Evolutionary conservation across 37 sponge, comb jelly and placozoan species (phyloP).

Genomic region (Bolinopsis microptera): DNA sequence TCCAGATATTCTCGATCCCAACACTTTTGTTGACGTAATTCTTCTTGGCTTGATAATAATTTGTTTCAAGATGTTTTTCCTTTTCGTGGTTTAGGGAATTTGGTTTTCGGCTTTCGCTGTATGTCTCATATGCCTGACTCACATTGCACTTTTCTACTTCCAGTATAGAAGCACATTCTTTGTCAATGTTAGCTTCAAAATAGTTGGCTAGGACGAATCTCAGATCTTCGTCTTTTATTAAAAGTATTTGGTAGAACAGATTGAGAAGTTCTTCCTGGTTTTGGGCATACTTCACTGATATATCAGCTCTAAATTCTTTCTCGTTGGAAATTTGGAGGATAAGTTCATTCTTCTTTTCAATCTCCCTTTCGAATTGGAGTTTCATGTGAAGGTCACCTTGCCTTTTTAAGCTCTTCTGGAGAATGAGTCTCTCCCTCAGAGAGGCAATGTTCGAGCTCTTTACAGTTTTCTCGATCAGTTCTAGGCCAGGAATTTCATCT

Average conservation of each 20-base stretch:
- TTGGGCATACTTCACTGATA: background rate
- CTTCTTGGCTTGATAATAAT: background rate
- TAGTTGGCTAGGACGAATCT: background rate
- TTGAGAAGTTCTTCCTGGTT: background rate
- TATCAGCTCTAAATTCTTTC: background rate
- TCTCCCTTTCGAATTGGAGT: background rate
- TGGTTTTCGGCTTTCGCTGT: background rate
- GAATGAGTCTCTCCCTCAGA: background rate
- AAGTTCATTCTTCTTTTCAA: background rate
- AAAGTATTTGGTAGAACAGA: background rate
- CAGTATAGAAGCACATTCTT: background rate
- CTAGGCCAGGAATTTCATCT: background rate
- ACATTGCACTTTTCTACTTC: background rate
- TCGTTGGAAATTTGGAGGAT: background rate
- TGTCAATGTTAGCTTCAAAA: background rate
- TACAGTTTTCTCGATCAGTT: background rate
- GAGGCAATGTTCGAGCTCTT: background rate
- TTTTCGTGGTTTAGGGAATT: background rate
- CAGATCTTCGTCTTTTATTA: background rate
- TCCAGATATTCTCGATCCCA: background rate
- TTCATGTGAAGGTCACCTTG: background rate
- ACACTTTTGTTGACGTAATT: background rate
- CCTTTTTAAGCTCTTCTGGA: background rate
- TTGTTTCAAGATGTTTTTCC: background rate
- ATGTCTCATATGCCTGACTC: background rate